Conservation (phyloP, 2,113 vertebrate genomes). For the Eptesicus fuscus region DNA sequence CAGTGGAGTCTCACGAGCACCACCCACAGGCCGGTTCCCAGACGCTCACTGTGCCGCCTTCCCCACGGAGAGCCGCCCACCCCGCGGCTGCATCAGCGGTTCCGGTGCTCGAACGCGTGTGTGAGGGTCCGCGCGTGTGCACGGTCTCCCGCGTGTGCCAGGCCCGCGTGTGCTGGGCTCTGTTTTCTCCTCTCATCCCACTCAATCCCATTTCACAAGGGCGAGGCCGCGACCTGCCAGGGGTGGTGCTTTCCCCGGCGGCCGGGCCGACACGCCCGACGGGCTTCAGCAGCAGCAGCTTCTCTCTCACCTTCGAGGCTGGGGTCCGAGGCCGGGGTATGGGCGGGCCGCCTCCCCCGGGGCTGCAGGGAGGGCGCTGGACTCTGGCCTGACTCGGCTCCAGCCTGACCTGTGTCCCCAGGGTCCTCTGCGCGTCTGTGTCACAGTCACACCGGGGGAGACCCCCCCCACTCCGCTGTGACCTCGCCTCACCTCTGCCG, state of each 20-base stretch:
- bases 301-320: not conserved
- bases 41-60: not conserved
- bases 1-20: not conserved
- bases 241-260: no score
- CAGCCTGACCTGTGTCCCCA: fast-evolving
- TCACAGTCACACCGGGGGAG: fast-evolving
- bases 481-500: not conserved
- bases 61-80: not conserved
- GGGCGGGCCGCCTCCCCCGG: not conserved
- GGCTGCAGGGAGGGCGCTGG: not conserved
- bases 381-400: not conserved
- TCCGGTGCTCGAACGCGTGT: no score
- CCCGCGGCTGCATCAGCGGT: no score
- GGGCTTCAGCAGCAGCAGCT: no score
- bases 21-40: not conserved
- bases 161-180: no score
- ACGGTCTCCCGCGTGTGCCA: no score
- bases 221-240: no score
- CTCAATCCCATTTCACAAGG: no score
- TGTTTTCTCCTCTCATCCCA: no score
- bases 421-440: fast-evolving
- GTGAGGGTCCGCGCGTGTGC: no score
- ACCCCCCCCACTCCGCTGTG: not conserved
- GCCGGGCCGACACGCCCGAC: fast-evolving
- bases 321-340: fast-evolving